phyloP scores from a whole-genome alignment of 2,797 vertebrate genomes.

The Halcyon leucocephala region DNA sequence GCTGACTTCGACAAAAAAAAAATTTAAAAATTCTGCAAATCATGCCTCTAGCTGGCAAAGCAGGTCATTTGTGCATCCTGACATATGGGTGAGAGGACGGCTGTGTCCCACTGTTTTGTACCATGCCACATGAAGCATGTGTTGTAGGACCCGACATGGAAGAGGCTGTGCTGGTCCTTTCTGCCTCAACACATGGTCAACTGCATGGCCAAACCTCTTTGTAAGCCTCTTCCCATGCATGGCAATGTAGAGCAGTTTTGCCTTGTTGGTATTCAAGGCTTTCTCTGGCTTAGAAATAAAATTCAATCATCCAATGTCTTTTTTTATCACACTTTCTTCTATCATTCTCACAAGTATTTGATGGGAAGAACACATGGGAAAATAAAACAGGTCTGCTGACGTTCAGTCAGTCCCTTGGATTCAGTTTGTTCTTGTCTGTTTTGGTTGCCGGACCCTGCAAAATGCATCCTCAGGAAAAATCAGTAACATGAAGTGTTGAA shows the following conservation, averaged over 20 bases:
- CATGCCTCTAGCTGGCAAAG: neutral
- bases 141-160: neutral
- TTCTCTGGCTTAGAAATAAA: neutral
- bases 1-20: neutral
- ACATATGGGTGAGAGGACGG: neutral
- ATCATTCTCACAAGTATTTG: neutral
- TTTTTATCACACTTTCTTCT: neutral
- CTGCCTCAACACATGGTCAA: neutral
- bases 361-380: neutral
- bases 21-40: neutral
- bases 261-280: neutral
- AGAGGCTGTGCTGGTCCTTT: neutral
- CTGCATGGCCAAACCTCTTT: neutral
- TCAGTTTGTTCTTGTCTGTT: neutral
- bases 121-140: rapidly evolving
- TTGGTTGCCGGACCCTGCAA: neutral
- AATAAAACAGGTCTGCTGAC: neutral
- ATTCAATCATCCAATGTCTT: neutral
- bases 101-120: neutral
- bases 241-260: neutral
- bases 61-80: neutral
- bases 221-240: rapidly evolving
- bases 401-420: neutral
- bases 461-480: neutral
- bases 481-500: neutral